phyloP scores from a whole-genome alignment of 2,888 invertebrate species.

The Tipula unca region DNA sequence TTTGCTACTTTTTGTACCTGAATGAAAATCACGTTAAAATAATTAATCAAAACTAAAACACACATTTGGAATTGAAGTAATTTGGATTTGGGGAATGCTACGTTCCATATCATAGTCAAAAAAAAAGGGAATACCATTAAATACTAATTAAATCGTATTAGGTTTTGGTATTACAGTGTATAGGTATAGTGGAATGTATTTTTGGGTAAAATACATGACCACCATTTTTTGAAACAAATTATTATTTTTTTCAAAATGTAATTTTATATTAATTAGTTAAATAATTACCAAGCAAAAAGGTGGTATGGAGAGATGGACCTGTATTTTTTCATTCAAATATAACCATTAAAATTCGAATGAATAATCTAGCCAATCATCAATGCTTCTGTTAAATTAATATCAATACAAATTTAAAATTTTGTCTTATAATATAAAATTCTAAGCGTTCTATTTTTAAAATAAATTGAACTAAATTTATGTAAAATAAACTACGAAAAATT shows the following conservation, averaged over 20 bases:
- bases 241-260: not conserved
- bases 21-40: not conserved
- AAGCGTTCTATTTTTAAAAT: no score
- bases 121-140: not conserved
- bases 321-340: no score
- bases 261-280: not conserved
- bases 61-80: not conserved
- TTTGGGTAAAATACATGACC: not conserved
- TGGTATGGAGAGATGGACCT: no score
- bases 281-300: no score
- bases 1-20: not conserved
- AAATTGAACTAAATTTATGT: no score
- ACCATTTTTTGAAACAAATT: not conserved
- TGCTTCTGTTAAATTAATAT: no score
- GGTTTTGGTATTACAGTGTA: not conserved
- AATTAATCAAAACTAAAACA: slow-evolving; percentile 14
- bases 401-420: no score
- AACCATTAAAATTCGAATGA: no score
- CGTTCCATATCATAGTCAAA: not conserved
- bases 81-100: not conserved
- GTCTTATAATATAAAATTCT: no score
- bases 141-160: not conserved
- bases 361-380: no score
- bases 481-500: no score
- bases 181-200: not conserved